Evolutionary conservation across 2,888 invertebrate genomes (phyloP).

Genomic region (Conops quadrifasciatus): DNA sequence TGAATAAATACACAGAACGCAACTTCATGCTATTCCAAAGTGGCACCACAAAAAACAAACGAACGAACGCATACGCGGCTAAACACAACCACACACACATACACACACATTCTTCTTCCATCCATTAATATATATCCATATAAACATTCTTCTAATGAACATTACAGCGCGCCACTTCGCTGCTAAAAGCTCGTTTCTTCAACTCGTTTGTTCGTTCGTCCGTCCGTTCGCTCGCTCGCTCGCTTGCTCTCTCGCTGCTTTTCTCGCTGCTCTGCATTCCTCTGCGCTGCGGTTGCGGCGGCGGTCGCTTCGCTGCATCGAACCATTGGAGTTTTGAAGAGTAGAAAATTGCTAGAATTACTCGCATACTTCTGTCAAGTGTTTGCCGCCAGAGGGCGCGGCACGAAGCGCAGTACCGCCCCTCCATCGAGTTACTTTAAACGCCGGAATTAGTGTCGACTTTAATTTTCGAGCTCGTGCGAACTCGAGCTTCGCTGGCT

Average conservation of each 20-base stretch:
- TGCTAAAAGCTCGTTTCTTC: neutral
- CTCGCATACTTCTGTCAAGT: constrained; percentile 9
- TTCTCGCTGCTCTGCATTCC: neutral
- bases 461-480: constrained; percentile 21
- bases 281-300: too few relatives aligned
- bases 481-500: neutral
- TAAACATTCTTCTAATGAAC: constrained; percentile 4
- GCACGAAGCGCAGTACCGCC: neutral
- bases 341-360: constrained; percentile 24
- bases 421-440: neutral
- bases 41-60: neutral
- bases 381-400: constrained; percentile 25
- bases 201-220: too few relatives aligned
- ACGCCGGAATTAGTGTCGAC: constrained; percentile 40
- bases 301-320: neutral
- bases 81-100: constrained; percentile 23
- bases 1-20: neutral
- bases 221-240: too few relatives aligned
- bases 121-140: constrained; percentile 22
- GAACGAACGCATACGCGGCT: neutral
- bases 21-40: neutral
- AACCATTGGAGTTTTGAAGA: constrained; percentile 12
- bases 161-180: neutral
- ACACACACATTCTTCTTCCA: constrained; percentile 29
- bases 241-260: too few relatives aligned